Conservation (phyloP, 2,797 vertebrate species). For the Gadopsis bispinosus region DNA sequence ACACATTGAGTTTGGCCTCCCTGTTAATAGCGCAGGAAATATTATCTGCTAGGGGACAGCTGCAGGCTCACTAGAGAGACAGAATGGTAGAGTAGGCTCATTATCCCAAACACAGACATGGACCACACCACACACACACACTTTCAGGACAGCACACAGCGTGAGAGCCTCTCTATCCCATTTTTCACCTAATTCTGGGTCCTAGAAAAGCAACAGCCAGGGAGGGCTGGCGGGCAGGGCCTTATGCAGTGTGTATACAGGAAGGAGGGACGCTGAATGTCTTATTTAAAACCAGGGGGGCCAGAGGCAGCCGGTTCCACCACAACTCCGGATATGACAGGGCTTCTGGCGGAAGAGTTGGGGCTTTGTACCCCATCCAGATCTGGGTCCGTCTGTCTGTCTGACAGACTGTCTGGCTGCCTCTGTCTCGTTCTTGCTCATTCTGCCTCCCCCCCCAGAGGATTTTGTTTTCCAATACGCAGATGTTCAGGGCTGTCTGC, state of each 20-base stretch:
- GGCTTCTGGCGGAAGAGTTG: constrained; percentile 60
- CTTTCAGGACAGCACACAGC: constrained; percentile 47
- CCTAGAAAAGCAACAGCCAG: constrained; percentile 33
- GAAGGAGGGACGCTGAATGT: constrained; percentile 48
- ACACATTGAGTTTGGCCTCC: constrained; percentile 61
- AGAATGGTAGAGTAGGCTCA: constrained; percentile 77
- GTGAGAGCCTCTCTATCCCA: constrained; percentile 48
- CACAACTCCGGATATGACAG: constrained; percentile 62
- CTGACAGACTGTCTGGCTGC: constrained; percentile 67
- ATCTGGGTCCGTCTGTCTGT: constrained; percentile 55
- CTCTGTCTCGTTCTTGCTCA: constrained; percentile 44
- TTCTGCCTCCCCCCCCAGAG: constrained; percentile 67
- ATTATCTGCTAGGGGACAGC: constrained; percentile 83
- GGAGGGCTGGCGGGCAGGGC: constrained; percentile 12
- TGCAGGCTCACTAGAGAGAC: constrained; percentile 80
- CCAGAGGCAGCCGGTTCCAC: constrained; percentile 50
- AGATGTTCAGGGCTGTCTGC: constrained; percentile 79
- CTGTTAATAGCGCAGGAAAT: constrained; percentile 80
- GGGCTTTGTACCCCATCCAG: constrained; percentile 70
- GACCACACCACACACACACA: constrained; percentile 51
- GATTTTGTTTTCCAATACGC: constrained; percentile 72
- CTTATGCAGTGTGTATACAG: constrained; percentile 41
- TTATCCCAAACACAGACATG: constrained; percentile 79
- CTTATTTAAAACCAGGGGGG: constrained; percentile 56
- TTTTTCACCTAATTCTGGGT: constrained; percentile 36